These are phyloP conservation scores for Morus bassanus DNA, from an alignment of 2,797 vertebrate genomes.

Conservation along the genomic window DNA sequence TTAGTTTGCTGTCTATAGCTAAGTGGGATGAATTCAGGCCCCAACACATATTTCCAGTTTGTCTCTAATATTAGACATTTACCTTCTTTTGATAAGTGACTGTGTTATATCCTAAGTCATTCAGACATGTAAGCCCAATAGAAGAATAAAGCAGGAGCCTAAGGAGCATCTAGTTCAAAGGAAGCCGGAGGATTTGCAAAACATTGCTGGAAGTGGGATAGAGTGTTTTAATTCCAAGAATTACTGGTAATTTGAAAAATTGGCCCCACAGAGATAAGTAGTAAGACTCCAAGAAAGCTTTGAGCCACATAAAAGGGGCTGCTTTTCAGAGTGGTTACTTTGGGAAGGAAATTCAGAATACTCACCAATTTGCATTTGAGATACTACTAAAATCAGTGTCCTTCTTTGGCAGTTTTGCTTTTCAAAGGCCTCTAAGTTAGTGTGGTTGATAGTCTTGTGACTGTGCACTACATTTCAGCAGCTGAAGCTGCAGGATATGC, in stretches of 20 bases:
- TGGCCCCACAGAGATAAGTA: not conserved
- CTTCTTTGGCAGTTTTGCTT: not conserved
- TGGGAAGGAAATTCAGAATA: slow-evolving; percentile 22
- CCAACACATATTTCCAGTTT: not conserved
- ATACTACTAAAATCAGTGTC: not conserved
- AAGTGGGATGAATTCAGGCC: not conserved
- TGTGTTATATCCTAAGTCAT: not conserved
- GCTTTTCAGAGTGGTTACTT: not conserved
- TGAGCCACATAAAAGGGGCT: not conserved
- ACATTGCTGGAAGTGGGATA: not conserved
- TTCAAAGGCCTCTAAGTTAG: not conserved
- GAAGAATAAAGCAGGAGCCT: not conserved
- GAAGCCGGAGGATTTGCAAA: not conserved
- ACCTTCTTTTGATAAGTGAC: not conserved
- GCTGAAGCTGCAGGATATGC: not conserved
- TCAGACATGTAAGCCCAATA: not conserved
- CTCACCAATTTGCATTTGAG: not conserved
- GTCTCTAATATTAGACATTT: not conserved
- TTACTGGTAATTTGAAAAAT: slow-evolving; percentile 13
- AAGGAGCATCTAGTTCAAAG: not conserved
- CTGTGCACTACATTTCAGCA: not conserved
- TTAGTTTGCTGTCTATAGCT: not conserved
- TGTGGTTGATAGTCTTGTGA: not conserved
- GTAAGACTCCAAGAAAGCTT: not conserved
- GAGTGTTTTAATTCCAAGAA: not conserved